Evolutionary conservation across 2,113 vertebrate genomes (phyloP), one percentile per base, ranked within the genome.

Genomic region (Dipodomys stephensi): DNA sequence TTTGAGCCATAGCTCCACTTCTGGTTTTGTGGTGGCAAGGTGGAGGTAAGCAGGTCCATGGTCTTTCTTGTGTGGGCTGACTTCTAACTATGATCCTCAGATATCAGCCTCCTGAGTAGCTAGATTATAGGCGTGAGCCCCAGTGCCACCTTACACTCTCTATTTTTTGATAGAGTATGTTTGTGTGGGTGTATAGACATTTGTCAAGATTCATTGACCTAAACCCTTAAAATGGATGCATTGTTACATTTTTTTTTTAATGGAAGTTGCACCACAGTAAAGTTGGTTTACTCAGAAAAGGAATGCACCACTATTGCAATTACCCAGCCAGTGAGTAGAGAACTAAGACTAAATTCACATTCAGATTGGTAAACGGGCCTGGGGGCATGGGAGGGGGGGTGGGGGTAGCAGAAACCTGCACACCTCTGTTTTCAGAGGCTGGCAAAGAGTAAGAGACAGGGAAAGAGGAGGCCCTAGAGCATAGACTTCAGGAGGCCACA

Each of bases 231-330:
- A 85, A 86, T 73, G 72, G 2, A 44, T 30, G 22, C 12, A 13
- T n/a, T 53, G 15, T 57, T 57, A 57, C 12, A 39, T 82, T 60
- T 35, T 35, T 35, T 35, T 87, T 78, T 1, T 39, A 64, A 85
- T 20, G 18, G n/a, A 46, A 81, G 13, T 87, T 83, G 20, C 22
- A 76, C 72, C 23, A 73, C 13, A 74, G 6, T 67, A 73, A 72
- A 72, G 44, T 60, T 79, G 90, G 18, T 32, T 78, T 78, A 30
- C 65, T 69, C 88, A 71, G 83, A 35, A 57, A 86, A 95, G 27
- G 22, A 27, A 30, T 7, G 1, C 7, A 28, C 28, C 5, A 65
- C 65, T 4, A 76, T 89, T 77, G 7, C 16, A 65, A 57, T 79
- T 35, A 28, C 46, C 32, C 69, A 53, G 57, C 35, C 13, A 27